phyloP scores from a whole-genome alignment of 2,113 vertebrate species.

The Corythornis cristatus region DNA sequence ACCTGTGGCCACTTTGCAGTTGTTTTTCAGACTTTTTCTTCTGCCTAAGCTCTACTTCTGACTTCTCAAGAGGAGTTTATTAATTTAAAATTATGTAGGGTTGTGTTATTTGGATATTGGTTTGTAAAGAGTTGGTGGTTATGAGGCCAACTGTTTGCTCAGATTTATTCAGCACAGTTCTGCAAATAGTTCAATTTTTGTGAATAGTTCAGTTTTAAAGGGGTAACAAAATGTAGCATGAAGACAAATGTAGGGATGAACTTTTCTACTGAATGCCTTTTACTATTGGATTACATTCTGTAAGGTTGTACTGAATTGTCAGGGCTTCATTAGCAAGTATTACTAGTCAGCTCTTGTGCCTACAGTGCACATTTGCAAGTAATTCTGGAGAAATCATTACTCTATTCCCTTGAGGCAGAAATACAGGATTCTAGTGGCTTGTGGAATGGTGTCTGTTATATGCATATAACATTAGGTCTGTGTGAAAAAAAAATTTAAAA shows the following conservation, averaged over 20 bases:
- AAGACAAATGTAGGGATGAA: not conserved
- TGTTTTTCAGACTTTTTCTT: not conserved
- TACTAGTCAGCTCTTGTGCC: not conserved
- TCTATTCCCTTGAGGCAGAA: not conserved
- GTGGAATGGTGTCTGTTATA: not conserved
- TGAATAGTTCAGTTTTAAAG: not conserved
- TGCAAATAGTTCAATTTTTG: not conserved
- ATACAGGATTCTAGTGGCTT: not conserved
- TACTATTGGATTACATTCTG: not conserved
- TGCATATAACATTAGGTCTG: not conserved
- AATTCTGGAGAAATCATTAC: not conserved
- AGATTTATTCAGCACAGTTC: not conserved
- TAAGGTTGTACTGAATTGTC: not conserved
- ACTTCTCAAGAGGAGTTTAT: not conserved
- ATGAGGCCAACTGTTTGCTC: not conserved
- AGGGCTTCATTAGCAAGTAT: not conserved
- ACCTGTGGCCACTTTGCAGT: not conserved
- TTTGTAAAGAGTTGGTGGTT: not conserved
- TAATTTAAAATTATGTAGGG: not conserved
- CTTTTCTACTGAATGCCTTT: not conserved
- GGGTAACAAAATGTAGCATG: not conserved
- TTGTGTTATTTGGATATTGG: not conserved
- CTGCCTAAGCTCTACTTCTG: not conserved
- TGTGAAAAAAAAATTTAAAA: not conserved
- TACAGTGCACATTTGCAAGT: not conserved